Conservation (phyloP, 2,888 invertebrate species). For the Dilophus febrilis region DNA sequence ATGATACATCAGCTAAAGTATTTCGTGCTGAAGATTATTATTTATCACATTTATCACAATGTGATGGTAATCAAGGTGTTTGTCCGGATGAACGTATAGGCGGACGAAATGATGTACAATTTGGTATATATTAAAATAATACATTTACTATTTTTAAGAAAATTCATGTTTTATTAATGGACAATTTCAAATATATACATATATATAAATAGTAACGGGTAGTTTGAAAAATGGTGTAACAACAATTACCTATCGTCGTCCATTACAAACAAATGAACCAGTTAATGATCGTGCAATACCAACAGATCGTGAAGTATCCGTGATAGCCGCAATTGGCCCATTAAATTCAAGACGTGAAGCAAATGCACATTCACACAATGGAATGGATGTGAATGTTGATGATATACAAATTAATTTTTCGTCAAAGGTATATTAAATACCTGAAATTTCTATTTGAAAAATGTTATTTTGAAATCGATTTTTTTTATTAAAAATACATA, state of each 20-base stretch:
- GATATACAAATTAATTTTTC: slow-evolving; percentile 70
- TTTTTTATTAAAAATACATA: too few relatives aligned
- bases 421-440: slow-evolving; percentile 30
- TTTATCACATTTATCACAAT: slow-evolving; percentile 63
- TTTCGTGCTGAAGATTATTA: slow-evolving; percentile 74
- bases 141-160: background rate
- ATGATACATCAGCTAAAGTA: slow-evolving; percentile 35
- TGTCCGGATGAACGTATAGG: slow-evolving; percentile 72
- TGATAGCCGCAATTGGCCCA: slow-evolving; percentile 78
- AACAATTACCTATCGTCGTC: slow-evolving; percentile 60
- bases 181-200: background rate
- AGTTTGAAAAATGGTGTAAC: slow-evolving; percentile 64
- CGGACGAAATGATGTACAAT: slow-evolving; percentile 57
- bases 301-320: slow-evolving; percentile 48
- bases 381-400: slow-evolving; percentile 28
- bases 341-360: slow-evolving; percentile 65
- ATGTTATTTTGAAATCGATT: background rate
- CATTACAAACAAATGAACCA: slow-evolving; percentile 58
- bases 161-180: background rate
- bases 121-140: slow-evolving; percentile 30
- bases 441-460: too few relatives aligned
- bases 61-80: slow-evolving; percentile 66
- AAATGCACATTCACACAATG: slow-evolving; percentile 52
- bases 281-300: slow-evolving; percentile 53
- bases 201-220: slow-evolving; percentile 39